Base-by-base conservation (phyloP, 2,113 vertebrate genomes). In the Tapirus terrestris region DNA sequence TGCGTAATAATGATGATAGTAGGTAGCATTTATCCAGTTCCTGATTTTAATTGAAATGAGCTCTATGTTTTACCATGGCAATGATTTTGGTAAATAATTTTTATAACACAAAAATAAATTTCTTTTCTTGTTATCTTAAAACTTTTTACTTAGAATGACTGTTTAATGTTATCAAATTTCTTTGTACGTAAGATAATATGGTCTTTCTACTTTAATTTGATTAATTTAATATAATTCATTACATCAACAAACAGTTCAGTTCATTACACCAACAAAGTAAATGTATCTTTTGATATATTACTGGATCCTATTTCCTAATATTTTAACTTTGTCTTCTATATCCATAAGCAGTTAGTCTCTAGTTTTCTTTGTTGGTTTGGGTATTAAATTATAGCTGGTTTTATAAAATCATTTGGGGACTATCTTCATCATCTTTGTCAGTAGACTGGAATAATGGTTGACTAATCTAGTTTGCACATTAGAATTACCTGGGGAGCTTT, bases 31-130 rank as follows among this genome's bases (percentile, higher is more conserved):
- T 90, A 73, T 21, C 17, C 13, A 51, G 20, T 87, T 86, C 33
- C 48, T 76, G n/a, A 68, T 68, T 96, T 94, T 91, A 76, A 87
- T 27, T 45, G 68, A 96, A 91, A 56, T 56, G 14, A 7, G 36
- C 8, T 96, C 45, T 63, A 2, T 73, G 60, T 75, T 94, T 96
- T 13, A 65, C 17, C n/a, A 73, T 73, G 29, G 73, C 73, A 81
- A 4, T 81, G 45, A 87, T 81, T 53, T 87, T 87, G 36, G 82
- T 87, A 63, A 90, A 25, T 53, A n/a, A 4, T 63, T 72, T 86
- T 87, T 91, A 48, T 58, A 68, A 58, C 16, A 72, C 31, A 65
- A 58, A 91, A 81, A 79, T 29, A 76, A 48, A 51, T 84, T 93
- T 61, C 25, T 89, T 92, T 31, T 77, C 48, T 48, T 84, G 31